Evolutionary conservation across 2,797 vertebrate species (phyloP).

Genomic region (Momotus momota): DNA sequence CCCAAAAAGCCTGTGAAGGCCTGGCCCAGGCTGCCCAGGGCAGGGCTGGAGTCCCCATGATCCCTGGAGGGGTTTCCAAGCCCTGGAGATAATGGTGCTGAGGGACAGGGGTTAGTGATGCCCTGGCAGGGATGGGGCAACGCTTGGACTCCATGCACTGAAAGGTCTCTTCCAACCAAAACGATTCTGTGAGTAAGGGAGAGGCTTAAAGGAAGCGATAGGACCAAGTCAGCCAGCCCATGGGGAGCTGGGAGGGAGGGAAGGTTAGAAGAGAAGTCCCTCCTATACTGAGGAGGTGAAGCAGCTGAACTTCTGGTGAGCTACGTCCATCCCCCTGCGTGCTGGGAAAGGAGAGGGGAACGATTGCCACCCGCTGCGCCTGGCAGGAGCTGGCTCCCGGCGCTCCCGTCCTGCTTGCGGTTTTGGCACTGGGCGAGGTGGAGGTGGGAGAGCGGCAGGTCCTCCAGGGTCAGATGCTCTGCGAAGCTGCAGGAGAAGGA

Average conservation of each 20-base stretch:
- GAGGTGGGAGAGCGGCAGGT: neutral
- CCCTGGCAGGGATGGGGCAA: neutral
- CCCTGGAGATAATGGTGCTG: neutral
- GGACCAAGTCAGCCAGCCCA: neutral
- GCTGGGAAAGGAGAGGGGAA: neutral
- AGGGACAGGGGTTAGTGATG: neutral
- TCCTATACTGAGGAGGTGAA: neutral
- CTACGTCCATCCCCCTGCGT: rapidly evolving
- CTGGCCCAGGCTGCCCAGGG: neutral
- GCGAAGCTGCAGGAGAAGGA: neutral
- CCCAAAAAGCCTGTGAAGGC: neutral
- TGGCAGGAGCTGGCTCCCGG: neutral
- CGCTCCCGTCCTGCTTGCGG: rapidly evolving
- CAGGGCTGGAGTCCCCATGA: neutral
- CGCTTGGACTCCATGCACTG: neutral
- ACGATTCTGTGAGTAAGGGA: neutral
- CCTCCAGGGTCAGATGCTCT: neutral
- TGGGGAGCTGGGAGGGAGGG: neutral
- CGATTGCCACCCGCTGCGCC: rapidly evolving
- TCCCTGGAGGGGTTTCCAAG: neutral
- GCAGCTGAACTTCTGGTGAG: neutral
- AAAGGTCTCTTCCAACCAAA: neutral
- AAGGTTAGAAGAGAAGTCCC: neutral
- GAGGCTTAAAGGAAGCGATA: neutral
- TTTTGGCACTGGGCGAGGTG: neutral